Base-by-base conservation (phyloP, 1,140 invertebrate genomes). In the Drosophila tropicalis region DNA sequence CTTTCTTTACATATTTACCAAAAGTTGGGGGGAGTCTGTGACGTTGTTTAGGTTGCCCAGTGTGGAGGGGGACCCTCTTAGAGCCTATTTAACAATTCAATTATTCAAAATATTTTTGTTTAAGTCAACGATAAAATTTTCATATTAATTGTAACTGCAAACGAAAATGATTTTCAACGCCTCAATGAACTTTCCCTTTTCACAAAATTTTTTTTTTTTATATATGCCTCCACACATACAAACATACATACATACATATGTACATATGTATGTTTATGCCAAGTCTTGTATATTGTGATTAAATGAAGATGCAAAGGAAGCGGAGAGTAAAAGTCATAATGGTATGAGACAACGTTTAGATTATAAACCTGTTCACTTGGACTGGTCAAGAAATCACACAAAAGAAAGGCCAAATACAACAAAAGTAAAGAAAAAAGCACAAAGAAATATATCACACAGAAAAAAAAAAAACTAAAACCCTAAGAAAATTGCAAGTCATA, bases 111-210 rank as follows among this genome's bases (percentile, higher is more conserved):
- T 67, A 87, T 85, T 81, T 85, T 67, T 72, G 65, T 78, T 67
- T 34, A 61, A 51, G n/a, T 51, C 7, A 51, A 22, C 17, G 44
- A 51, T 51, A 51, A 51, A 54, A 86, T 82, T 75, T 83, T 67
- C 67, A 83, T 89, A 74, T 77, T 83, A 89, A 89, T 87, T 77
- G 70, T 32, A 73, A 80, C 64, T 76, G 70, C 55, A 63, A 64
- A 62, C 61, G 56, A 77, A 76, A 76, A 75, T 72, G 57, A 69
- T 72, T 72, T 72, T 78, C 67, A 77, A 77, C 69, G 64, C 79
- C 71, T 86, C 79, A 86, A 83, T 87, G 84, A 80, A 87, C 83
- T 87, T 87, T 87, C 83, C 83, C 83, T 87, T 87, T 85, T 86
- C 60, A 68, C 63, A 56, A 67, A 76, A 58, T 68, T 67, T 78